Percentiles rank a stretch among this genome's conserved stretches.
Conservation (phyloP, 2,797 vertebrate genomes). For the Platalea minor region DNA sequence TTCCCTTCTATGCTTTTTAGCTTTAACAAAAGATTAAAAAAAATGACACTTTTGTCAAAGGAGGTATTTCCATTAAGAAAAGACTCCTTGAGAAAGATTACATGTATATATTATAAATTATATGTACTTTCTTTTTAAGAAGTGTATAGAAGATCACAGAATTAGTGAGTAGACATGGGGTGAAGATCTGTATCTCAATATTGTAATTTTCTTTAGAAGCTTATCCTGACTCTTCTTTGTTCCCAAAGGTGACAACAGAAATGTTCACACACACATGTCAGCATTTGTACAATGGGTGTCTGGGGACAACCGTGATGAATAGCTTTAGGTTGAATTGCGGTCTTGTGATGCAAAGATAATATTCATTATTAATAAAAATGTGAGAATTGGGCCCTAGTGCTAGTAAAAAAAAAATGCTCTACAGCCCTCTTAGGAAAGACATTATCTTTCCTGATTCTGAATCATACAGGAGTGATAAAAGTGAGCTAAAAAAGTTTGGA, state of each 20-base stretch:
- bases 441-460: background rate
- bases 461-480: background rate
- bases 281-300: background rate
- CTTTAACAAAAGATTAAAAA: background rate
- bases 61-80: background rate
- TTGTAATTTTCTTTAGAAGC: background rate
- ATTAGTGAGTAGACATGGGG: background rate
- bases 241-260: background rate
- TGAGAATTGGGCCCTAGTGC: background rate
- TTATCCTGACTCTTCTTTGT: background rate
- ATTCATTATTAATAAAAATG: background rate
- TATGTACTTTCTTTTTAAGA: background rate
- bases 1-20: background rate
- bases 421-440: background rate
- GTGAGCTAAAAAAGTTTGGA: background rate
- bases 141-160: background rate
- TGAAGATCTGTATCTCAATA: background rate
- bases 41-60: background rate
- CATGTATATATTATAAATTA: background rate
- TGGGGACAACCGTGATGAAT: background rate
- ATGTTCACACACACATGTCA: background rate
- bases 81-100: background rate
- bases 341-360: background rate
- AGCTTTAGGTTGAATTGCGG: background rate
- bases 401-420: background rate